Percentiles rank a stretch among this genome's conserved stretches.
These are phyloP conservation scores for Ypsolopha scabrella DNA, from an alignment of 2,888 invertebrate genomes.

Conservation along the genomic window DNA sequence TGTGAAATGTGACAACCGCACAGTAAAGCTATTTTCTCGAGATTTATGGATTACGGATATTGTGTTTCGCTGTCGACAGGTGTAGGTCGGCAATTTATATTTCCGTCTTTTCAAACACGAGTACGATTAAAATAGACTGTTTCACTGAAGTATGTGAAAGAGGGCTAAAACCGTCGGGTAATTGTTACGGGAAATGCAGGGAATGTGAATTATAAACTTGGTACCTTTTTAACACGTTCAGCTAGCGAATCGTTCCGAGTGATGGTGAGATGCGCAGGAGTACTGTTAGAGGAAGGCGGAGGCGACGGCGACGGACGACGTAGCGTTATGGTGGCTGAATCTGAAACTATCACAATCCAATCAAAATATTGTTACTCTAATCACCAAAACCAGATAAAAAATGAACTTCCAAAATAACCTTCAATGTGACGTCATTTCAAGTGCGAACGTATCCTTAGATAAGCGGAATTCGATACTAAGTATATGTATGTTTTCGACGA, in stretches of 20 bases:
- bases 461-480: too few species aligned
- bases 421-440: too few species aligned
- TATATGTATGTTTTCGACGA: too few species aligned
- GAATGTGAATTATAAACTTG: neutral
- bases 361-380: neutral
- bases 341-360: constrained; percentile 7
- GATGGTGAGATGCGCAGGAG: constrained; percentile 59
- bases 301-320: constrained; percentile 66
- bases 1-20: too few species aligned
- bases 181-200: neutral
- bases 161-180: neutral
- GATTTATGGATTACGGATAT: too few species aligned
- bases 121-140: neutral
- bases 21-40: too few species aligned
- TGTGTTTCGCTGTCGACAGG: neutral
- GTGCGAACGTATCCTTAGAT: too few species aligned
- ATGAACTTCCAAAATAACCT: too few species aligned
- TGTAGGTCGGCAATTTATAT: constrained; percentile 2
- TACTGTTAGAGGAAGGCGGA: constrained; percentile 30
- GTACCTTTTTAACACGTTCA: constrained; percentile 76
- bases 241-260: constrained; percentile 78
- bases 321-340: constrained; percentile 51
- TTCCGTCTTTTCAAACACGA: too few species aligned
- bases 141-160: neutral
- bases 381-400: too few species aligned